phyloP scores from a whole-genome alignment of 2,797 vertebrate species.

The Danio kyathit region DNA sequence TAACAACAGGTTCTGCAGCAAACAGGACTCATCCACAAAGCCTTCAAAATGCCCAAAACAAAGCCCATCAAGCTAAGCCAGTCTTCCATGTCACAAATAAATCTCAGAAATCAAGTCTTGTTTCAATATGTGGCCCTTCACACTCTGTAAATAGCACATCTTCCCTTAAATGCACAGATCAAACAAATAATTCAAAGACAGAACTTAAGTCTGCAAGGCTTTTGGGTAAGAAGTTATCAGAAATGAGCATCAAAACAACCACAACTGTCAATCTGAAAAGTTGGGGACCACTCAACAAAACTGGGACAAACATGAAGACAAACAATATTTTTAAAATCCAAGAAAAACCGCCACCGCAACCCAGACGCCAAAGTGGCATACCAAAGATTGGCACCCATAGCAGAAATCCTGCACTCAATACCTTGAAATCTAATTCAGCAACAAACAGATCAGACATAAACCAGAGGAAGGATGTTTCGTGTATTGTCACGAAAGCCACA shows the following conservation, averaged over 20 bases:
- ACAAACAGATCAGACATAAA: neutral
- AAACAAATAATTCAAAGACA: neutral
- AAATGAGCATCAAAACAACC: neutral
- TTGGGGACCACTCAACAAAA: neutral
- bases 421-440: neutral
- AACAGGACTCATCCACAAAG: neutral
- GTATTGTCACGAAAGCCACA: neutral
- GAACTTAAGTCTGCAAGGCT: neutral
- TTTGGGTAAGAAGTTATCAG: neutral
- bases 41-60: neutral
- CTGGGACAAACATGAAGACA: neutral
- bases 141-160: neutral
- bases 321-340: neutral
- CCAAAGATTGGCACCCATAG: neutral
- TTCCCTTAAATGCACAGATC: neutral
- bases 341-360: neutral
- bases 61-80: constrained; percentile 24
- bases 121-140: neutral
- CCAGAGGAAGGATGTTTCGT: constrained; percentile 8
- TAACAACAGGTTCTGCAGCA: neutral
- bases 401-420: neutral
- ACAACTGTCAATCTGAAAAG: neutral
- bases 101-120: constrained; percentile 1
- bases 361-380: neutral
- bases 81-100: neutral